Evolutionary conservation across 2,113 vertebrate genomes (phyloP).

Genomic region (Edolisoma coerulescens): DNA sequence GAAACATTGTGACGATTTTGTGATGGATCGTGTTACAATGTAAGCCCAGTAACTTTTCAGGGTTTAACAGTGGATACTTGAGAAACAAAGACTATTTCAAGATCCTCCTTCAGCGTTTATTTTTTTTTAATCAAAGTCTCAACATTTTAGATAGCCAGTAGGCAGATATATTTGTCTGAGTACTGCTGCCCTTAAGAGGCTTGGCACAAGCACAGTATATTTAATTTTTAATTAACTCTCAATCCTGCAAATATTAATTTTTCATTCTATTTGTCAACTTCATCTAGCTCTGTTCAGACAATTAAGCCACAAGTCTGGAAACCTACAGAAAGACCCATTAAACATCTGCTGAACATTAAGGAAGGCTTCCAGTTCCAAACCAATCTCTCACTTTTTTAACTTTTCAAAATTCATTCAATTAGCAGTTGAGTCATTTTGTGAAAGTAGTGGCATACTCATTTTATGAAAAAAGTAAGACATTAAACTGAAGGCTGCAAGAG

Average conservation of each 20-base stretch:
- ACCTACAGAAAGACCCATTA: background rate
- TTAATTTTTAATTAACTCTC: constrained; percentile 29
- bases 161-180: background rate
- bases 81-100: background rate
- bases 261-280: constrained; percentile 12
- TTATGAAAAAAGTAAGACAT: background rate
- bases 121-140: background rate
- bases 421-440: background rate
- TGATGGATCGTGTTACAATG: background rate
- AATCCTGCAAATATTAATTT: constrained; percentile 2
- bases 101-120: background rate
- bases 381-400: background rate
- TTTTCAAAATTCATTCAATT: background rate
- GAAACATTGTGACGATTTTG: background rate
- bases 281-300: background rate
- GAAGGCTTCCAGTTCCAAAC: background rate
- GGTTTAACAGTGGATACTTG: background rate
- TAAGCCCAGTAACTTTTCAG: background rate
- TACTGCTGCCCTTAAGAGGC: background rate
- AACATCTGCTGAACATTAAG: background rate
- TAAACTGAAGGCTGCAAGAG: background rate
- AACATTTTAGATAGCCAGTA: background rate
- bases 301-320: background rate
- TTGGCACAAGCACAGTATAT: background rate
- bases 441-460: background rate